Percentiles rank a stretch among this genome's conserved stretches.
Conservation (phyloP, 2,797 vertebrate species). For the Melanotaenia trifasciata region DNA sequence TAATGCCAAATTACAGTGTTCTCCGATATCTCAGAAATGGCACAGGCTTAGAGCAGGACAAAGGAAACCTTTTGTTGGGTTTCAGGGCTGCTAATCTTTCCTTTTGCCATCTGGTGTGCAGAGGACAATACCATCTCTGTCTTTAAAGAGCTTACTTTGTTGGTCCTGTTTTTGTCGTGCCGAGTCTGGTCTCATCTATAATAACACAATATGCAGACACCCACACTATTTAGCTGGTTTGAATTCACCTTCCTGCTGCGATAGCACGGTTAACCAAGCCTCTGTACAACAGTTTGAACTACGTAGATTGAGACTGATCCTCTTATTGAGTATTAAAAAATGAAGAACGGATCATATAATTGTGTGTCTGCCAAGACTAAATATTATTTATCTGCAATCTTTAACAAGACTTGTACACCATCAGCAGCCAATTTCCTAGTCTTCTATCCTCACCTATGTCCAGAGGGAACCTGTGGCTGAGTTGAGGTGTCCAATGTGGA, state of each 20-base stretch:
- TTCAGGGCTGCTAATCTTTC: constrained; percentile 70
- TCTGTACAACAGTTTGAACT: constrained; percentile 25
- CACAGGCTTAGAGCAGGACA: constrained; percentile 57
- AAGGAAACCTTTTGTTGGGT: constrained; percentile 59
- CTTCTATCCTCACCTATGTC: constrained; percentile 57
- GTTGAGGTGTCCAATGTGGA: constrained; percentile 76
- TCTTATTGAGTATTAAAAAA: constrained; percentile 50
- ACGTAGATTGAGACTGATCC: constrained; percentile 42
- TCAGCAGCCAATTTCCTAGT: constrained; percentile 27
- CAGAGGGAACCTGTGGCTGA: constrained; percentile 56
- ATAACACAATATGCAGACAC: constrained; percentile 16
- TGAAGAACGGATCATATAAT: constrained; percentile 24
- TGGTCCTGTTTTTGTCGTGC: constrained; percentile 40
- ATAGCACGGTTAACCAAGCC: constrained; percentile 13
- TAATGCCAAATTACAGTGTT: constrained; percentile 60
- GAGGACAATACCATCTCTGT: constrained; percentile 72
- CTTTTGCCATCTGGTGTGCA: constrained; percentile 72
- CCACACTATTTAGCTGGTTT: constrained; percentile 20
- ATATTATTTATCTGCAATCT: constrained; percentile 29
- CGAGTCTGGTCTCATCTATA: constrained; percentile 50
- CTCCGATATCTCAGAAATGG: constrained; percentile 66
- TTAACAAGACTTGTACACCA: constrained; percentile 13
- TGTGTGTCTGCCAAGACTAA: constrained; percentile 31
- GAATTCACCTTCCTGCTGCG: constrained; percentile 19
- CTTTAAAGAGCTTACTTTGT: constrained; percentile 52